Conservation (phyloP, 1,140 invertebrate species). For the Zophobas atratus region DNA sequence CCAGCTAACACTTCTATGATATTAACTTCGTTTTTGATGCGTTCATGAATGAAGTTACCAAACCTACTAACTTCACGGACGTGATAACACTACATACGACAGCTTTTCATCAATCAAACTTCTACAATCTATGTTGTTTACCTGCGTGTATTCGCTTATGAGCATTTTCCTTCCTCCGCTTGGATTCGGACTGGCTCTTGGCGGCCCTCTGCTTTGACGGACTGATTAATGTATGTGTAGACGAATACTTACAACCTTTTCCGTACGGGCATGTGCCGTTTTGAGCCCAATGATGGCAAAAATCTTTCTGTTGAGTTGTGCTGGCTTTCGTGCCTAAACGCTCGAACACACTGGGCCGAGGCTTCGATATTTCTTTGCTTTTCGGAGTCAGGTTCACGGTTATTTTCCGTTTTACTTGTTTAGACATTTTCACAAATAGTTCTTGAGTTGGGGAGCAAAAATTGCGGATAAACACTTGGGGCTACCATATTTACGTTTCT, state of each 20-base stretch:
- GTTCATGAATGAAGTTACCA: too few relatives aligned
- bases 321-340: slow-evolving; percentile 81
- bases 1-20: too few relatives aligned
- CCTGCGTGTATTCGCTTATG: slow-evolving; percentile 76
- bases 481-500: slow-evolving; percentile 56
- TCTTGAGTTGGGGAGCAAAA: slow-evolving; percentile 34
- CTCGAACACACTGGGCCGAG: slow-evolving; percentile 84
- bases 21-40: too few relatives aligned
- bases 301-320: slow-evolving; percentile 72
- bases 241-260: slow-evolving; percentile 82
- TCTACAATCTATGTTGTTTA: too few relatives aligned
- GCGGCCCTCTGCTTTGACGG: slow-evolving; percentile 80
- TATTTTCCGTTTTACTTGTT: slow-evolving; percentile 84
- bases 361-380: slow-evolving; percentile 75
- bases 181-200: slow-evolving; percentile 78
- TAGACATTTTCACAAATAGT: slow-evolving; percentile 76
- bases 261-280: slow-evolving; percentile 83
- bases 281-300: slow-evolving; percentile 83
- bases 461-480: slow-evolving; percentile 47
- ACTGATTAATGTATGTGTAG: slow-evolving; percentile 81
- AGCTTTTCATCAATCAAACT: too few relatives aligned
- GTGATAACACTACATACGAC: too few relatives aligned
- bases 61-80: too few relatives aligned
- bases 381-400: slow-evolving; percentile 79
- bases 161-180: slow-evolving; percentile 74